Conservation (phyloP, 1,140 invertebrate species). For the Zaprionus nigranus region DNA sequence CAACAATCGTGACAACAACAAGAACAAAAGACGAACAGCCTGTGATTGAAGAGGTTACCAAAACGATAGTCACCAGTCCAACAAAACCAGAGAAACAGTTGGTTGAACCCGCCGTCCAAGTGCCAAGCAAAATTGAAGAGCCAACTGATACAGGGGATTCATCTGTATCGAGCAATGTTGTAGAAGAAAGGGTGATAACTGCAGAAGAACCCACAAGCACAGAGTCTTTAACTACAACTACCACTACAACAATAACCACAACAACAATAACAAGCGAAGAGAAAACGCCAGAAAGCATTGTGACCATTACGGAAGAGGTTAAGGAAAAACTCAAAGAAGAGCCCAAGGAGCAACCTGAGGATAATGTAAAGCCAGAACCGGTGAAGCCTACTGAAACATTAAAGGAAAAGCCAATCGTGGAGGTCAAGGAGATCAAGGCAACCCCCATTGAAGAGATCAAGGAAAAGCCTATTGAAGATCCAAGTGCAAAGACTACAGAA, state of each 20-base stretch:
- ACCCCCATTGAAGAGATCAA: not conserved
- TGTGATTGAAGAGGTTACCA: slow-evolving; percentile 20
- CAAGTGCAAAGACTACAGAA: not conserved
- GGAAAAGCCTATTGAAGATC: not conserved
- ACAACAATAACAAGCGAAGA: slow-evolving; percentile 44
- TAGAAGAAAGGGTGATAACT: slow-evolving; percentile 48
- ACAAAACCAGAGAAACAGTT: slow-evolving; percentile 18
- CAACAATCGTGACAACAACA: slow-evolving; percentile 51
- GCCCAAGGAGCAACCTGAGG: not conserved
- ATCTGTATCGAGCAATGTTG: not conserved
- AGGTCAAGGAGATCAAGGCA: not conserved
- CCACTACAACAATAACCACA: slow-evolving; percentile 59
- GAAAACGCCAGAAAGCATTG: slow-evolving; percentile 25
- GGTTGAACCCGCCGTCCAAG: slow-evolving; percentile 28
- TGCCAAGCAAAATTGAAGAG: slow-evolving; percentile 15
- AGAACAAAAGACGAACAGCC: slow-evolving; percentile 19
- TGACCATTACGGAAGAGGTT: slow-evolving; percentile 18
- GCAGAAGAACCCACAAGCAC: slow-evolving; percentile 56
- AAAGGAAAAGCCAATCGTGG: not conserved
- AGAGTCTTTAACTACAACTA: slow-evolving; percentile 55
- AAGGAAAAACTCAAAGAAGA: slow-evolving; percentile 3
- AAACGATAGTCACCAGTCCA: slow-evolving; percentile 21
- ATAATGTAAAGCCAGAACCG: not conserved
- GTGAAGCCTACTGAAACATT: not conserved
- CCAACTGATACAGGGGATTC: slow-evolving; percentile 7